Base-by-base conservation (phyloP, 1,140 invertebrate genomes). In the Fopius arisanus region DNA sequence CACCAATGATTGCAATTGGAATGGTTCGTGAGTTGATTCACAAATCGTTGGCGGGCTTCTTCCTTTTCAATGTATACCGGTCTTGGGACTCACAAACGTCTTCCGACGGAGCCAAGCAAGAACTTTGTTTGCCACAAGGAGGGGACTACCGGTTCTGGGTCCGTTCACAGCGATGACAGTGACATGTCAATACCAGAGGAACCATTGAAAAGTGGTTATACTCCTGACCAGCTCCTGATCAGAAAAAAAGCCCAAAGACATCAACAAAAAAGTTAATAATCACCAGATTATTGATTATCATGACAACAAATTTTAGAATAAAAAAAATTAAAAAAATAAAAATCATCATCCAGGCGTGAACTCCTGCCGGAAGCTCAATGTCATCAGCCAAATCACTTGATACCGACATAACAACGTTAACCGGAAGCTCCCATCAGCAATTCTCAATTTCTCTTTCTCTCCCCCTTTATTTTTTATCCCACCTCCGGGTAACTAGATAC, bases 131-230 rank as follows among this genome's bases (percentile, higher is more conserved):
- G 5, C 28, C n/a, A 48, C 4, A 68, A 41, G 16, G 43, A 33
- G 29, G 28, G 26, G 37, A 33, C 23, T 33, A 43, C 31, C 66
- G 54, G 59, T 65, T 66, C 19, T 62, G 40, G 40, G 43, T 19
- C 23, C 26, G 23, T 67, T 48, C 37, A 31, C 29, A 3, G 43
- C 76, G 82, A 83, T 85, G 85, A 86, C 84, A 87, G 84, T 85
- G 84, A 87, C 84, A 86, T 85, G 84, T 87, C 84, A 86, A 87
- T 87, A 84, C 79, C 51, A 28, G 48, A 54, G 74, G 74, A 77
- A 86, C 43, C 43, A n/a, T 81, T 78, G 80, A 83, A 82, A 80
- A 83, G 78, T 81, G 73, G 74, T 80, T 73, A 77, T 68, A 62
- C 40, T 54, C 14, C 59, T 16, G 29, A n/a, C n/a, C n/a, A n/a